These are phyloP conservation scores for Thermophis baileyi DNA, from an alignment of 2,113 vertebrate genomes.

Conservation along the genomic window DNA sequence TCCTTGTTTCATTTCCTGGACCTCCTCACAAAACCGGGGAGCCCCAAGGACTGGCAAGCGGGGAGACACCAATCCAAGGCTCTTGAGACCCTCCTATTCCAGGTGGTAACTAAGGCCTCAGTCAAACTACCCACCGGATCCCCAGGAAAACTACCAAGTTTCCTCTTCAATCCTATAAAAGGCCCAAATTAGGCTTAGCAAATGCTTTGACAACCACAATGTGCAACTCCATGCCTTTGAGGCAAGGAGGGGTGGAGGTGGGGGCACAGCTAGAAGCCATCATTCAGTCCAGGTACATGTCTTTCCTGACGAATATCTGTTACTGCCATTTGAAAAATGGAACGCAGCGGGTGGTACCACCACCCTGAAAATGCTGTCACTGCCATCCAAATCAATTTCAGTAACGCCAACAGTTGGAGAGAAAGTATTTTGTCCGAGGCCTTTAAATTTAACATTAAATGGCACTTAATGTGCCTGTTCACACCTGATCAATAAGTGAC, in stretches of 20 bases:
- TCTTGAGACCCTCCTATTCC: neutral
- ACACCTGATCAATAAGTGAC: neutral
- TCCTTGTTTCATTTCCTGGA: neutral
- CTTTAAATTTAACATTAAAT: neutral
- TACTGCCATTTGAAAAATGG: neutral
- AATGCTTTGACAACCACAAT: accelerated
- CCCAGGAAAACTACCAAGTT: neutral
- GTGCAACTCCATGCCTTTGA: neutral
- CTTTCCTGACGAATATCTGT: neutral
- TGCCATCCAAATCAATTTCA: neutral
- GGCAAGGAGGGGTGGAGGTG: neutral
- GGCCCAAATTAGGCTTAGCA: neutral
- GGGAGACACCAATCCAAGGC: neutral
- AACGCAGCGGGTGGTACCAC: neutral
- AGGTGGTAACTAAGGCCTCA: neutral
- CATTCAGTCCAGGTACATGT: neutral
- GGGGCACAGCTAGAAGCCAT: neutral
- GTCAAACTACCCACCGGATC: neutral
- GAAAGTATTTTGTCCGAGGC: neutral
- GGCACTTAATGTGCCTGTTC: neutral
- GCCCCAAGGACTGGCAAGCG: neutral
- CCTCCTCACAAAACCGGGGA: neutral
- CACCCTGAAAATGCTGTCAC: neutral
- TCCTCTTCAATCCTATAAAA: neutral
- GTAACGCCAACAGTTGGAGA: neutral